These are phyloP conservation scores for Neolamprologus longior DNA, from an alignment of 2,113 vertebrate species.

Conservation along the genomic window DNA sequence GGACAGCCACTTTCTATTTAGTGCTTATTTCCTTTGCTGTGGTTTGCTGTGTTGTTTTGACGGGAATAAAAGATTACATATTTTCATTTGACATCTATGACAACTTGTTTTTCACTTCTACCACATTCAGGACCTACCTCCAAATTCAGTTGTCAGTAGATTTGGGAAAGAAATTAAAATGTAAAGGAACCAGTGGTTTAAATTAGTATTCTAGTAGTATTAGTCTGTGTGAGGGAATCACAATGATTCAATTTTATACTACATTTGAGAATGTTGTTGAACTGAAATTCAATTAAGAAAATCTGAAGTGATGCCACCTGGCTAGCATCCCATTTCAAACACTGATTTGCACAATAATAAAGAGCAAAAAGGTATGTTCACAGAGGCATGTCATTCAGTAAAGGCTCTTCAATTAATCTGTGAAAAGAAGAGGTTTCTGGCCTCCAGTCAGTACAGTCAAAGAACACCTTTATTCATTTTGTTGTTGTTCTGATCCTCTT, in stretches of 20 bases:
- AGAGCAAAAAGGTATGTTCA: not conserved
- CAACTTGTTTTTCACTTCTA: not conserved
- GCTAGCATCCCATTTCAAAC: not conserved
- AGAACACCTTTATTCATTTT: not conserved
- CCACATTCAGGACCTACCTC: not conserved
- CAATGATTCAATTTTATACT: not conserved
- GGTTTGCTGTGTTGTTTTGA: not conserved
- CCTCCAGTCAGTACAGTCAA: not conserved
- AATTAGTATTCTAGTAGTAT: not conserved
- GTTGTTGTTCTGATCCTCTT: fast-evolving
- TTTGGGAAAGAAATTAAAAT: not conserved
- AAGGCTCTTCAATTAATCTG: not conserved
- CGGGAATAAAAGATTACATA: not conserved
- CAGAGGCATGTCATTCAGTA: not conserved
- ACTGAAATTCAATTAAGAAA: not conserved
- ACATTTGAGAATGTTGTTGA: not conserved
- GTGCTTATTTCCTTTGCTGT: not conserved
- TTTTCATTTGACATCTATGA: not conserved
- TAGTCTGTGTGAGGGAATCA: not conserved
- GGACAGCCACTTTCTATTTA: not conserved
- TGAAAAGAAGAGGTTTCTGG: not conserved
- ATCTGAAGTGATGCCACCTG: not conserved
- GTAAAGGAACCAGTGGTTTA: not conserved
- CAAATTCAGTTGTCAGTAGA: not conserved
- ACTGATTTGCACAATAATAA: not conserved